Evolutionary conservation across 64 coral and sea anemone genomes (phyloP).

Genomic region (Pachyseris speciosa): DNA sequence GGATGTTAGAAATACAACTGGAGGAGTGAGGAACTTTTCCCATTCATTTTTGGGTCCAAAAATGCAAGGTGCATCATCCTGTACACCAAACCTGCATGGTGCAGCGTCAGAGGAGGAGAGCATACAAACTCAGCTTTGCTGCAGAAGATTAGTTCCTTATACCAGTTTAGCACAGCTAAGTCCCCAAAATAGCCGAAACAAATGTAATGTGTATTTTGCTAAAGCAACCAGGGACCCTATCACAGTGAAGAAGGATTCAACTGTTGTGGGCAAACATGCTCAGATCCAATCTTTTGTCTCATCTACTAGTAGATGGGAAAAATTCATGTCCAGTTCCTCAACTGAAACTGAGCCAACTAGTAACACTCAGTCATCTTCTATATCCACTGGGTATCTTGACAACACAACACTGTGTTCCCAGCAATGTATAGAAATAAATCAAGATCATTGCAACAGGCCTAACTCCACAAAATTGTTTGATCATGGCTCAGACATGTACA

Average conservation of each 20-base stretch:
- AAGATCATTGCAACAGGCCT: not conserved
- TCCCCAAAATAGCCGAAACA: not conserved
- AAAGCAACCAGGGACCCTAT: not conserved
- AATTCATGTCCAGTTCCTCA: not conserved
- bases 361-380: not conserved
- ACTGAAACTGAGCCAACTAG: not conserved
- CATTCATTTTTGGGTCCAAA: not conserved
- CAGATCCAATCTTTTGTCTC: not conserved
- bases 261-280: not conserved
- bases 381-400: not conserved
- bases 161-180: not conserved
- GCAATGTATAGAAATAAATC: not conserved
- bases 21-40: not conserved
- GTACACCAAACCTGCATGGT: not conserved
- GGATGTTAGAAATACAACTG: not conserved
- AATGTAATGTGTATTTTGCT: slow-evolving; percentile 34
- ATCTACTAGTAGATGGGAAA: slow-evolving; percentile 1
- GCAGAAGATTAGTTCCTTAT: not conserved
- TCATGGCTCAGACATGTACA: no score
- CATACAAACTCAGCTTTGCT: not conserved
- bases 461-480: no score
- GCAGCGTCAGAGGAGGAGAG: not conserved
- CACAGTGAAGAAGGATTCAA: not conserved
- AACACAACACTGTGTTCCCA: not conserved
- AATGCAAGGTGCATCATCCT: not conserved